Conservation (phyloP, 2,113 vertebrate genomes). For the Tursiops truncatus region DNA sequence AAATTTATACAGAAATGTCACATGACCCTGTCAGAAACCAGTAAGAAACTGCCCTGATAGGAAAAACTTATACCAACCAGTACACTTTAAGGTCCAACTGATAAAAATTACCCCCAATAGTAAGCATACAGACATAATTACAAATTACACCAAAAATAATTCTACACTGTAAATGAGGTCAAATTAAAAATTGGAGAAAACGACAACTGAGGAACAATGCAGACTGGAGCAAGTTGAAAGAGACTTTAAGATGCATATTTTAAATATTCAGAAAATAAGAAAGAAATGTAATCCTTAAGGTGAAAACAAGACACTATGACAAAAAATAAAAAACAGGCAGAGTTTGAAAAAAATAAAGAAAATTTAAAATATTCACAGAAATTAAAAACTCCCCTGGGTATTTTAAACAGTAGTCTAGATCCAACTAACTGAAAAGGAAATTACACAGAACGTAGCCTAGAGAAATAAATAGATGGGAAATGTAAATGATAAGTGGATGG, state of each 20-base stretch:
- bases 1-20: background rate
- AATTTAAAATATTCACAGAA: background rate
- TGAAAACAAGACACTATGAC: background rate
- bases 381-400: background rate
- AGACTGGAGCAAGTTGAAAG: background rate
- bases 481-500: background rate
- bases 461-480: background rate
- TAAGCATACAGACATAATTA: background rate
- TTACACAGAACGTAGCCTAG: background rate
- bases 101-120: background rate
- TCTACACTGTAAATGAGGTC: background rate
- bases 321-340: background rate
- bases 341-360: background rate
- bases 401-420: background rate
- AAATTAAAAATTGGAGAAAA: background rate
- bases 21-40: background rate
- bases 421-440: background rate
- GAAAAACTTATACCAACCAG: background rate
- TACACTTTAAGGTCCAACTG: background rate
- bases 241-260: background rate
- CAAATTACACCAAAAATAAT: background rate
- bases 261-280: background rate
- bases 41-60: rapidly evolving
- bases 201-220: background rate
- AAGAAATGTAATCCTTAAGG: background rate